phyloP scores from a whole-genome alignment of 2,888 invertebrate genomes.

The Spisula subtruncata region DNA sequence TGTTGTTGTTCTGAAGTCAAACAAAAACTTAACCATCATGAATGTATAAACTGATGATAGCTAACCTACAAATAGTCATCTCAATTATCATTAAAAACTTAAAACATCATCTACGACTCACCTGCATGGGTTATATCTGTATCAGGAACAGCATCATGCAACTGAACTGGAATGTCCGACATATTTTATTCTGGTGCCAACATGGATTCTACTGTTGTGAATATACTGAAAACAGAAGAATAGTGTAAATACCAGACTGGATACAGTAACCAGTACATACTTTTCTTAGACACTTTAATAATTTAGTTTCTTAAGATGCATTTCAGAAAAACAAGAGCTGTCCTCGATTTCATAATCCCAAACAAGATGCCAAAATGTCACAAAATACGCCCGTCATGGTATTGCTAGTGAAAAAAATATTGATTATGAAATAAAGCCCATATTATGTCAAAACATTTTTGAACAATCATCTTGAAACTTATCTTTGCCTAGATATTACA shows the following conservation, averaged over 20 bases:
- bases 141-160: background rate
- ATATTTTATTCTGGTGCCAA: background rate
- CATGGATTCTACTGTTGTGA: background rate
- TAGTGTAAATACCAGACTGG: background rate
- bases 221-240: background rate
- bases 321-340: too few species aligned
- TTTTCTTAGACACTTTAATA: too few species aligned
- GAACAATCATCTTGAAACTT: too few species aligned
- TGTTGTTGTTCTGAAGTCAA: background rate
- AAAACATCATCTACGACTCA: background rate
- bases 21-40: background rate
- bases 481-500: too few species aligned
- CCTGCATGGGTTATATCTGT: background rate
- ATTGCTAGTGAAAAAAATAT: too few species aligned
- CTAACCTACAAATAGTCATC: background rate
- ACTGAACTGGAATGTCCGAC: conserved; percentile 3
- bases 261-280: background rate
- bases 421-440: too few species aligned
- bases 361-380: too few species aligned
- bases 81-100: background rate
- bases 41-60: background rate
- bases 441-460: too few species aligned
- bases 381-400: too few species aligned
- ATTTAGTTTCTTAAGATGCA: too few species aligned
- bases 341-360: too few species aligned